Evolutionary conservation across 1,140 invertebrate species (phyloP), one percentile per base, ranked within the genome.

Genomic region (Ceratoteleas bidentatus): DNA sequence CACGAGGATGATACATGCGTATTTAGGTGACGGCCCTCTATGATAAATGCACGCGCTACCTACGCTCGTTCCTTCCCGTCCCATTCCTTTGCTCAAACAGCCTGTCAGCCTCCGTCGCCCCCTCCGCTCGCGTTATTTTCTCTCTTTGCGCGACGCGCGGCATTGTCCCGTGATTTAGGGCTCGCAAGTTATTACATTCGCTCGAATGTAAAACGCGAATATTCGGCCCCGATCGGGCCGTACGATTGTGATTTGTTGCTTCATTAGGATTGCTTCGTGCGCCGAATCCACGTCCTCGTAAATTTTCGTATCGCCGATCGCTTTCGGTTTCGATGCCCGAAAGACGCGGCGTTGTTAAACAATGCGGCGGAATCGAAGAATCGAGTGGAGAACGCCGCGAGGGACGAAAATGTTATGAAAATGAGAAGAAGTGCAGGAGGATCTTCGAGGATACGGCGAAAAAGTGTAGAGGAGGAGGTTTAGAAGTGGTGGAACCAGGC

Each of bases 91-190:
- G 50, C 70, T 81, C 78, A 81, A 81, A 81, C 70, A 70, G 70
- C 78, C 72, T 75, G 65, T 75, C 70, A 57, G 9, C 10, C 24
- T 50, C 64, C 60, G 58, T 81, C 24, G 24, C 24, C 78, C 74
- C 70, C 74, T 45, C 62, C 69, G 14, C 62, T 40, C 56, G 24
- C 57, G 65, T 69, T 56, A 75, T 52, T 74, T 75, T 81, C 70
- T 70, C 70, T 62, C 76, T 81, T 75, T 70, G 49, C 57, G 36
- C 69, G 53, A 75, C 70, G 53, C 70, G 75, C 70, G 57, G 62
- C 70, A 81, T 81, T 81, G 78, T 81, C 70, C 78, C n/a, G 52
- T 81, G 78, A 75, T 81, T 81, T 81, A 81, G 70, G 65, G 61
- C 60, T 65, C 58, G 62, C 70, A 72, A 75, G 70, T 81, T 81